Evolutionary conservation across 2,888 invertebrate species (phyloP).

Genomic region (Trachelus stipa): DNA sequence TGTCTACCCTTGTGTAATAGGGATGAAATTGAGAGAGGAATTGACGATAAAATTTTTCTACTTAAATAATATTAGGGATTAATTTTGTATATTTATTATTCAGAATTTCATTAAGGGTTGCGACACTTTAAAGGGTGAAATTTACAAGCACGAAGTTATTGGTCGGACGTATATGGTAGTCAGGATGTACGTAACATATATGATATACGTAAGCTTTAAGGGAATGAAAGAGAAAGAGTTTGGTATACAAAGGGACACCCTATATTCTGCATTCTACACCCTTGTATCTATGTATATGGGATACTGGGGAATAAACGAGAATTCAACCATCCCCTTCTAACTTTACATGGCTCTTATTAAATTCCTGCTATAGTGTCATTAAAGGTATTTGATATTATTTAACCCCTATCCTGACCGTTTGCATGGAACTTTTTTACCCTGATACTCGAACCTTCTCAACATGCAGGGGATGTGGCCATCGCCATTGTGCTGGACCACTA

Average conservation of each 20-base stretch:
- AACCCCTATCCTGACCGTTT: neutral
- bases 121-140: constrained; percentile 23
- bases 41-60: neutral
- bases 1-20: neutral
- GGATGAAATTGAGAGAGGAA: neutral
- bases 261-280: constrained; percentile 27
- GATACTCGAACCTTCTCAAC: neutral
- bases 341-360: constrained; percentile 56
- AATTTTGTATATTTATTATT: constrained; percentile 19
- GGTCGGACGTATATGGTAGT: constrained; percentile 22
- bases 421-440: neutral
- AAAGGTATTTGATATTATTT: constrained; percentile 35
- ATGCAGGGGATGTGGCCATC: neutral
- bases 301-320: constrained; percentile 43
- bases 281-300: constrained; percentile 21
- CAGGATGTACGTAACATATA: constrained; percentile 16
- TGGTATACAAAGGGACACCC: constrained; percentile 43
- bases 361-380: constrained; percentile 49
- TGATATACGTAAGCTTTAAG: constrained; percentile 11
- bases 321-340: constrained; percentile 33
- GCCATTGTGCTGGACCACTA: neutral
- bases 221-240: constrained; percentile 19
- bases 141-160: constrained; percentile 26
- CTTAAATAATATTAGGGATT: neutral
- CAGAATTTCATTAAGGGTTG: constrained; percentile 27